phyloP scores from a whole-genome alignment of 2,113 vertebrate genomes.

The Cinclus mexicanus region DNA sequence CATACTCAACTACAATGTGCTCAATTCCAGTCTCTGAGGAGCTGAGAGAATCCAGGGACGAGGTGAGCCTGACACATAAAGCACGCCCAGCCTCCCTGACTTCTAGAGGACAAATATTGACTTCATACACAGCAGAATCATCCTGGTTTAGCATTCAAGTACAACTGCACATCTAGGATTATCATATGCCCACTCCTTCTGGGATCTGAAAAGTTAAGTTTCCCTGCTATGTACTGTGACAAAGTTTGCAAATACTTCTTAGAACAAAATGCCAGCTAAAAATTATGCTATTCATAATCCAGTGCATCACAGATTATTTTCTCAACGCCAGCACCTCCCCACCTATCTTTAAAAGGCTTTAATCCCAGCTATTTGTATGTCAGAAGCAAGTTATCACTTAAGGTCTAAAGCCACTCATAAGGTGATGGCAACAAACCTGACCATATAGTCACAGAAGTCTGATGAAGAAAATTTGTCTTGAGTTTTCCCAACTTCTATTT shows the following conservation, averaged over 20 bases:
- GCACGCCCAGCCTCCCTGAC: not conserved
- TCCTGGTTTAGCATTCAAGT: not conserved
- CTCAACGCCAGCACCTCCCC: not conserved
- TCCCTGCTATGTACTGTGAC: not conserved
- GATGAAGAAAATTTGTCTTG: not conserved
- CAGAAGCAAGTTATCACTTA: not conserved
- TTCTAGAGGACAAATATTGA: not conserved
- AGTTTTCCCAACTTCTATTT: not conserved
- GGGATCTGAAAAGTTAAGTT: not conserved
- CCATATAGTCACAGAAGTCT: not conserved
- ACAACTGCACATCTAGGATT: not conserved
- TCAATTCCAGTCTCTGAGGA: not conserved
- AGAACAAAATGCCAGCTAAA: not conserved
- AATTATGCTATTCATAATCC: not conserved
- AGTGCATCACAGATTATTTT: not conserved
- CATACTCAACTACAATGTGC: not conserved
- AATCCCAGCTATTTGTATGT: not conserved
- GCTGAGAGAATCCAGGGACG: accelerated
- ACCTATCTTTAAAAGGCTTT: not conserved
- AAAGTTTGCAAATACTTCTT: not conserved
- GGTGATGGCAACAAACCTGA: not conserved
- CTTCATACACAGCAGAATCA: not conserved
- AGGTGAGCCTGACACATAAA: not conserved
- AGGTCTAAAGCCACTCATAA: not conserved
- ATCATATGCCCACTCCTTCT: not conserved